Conservation (phyloP, 2,888 invertebrate species). For the Bibio marci region DNA sequence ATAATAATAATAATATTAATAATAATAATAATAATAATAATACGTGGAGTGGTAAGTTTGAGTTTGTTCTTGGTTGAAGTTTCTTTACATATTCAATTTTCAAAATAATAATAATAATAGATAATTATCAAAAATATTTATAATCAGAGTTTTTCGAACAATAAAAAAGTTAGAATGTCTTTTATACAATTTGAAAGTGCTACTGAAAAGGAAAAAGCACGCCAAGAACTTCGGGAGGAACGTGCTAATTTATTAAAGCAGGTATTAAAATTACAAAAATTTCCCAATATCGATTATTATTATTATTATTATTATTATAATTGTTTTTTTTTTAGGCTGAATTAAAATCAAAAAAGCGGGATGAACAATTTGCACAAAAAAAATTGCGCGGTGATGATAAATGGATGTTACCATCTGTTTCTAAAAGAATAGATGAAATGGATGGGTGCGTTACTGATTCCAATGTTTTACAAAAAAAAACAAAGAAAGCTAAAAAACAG, state of each 20-base stretch:
- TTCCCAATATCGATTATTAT: neutral
- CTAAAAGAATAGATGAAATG: constrained; percentile 14
- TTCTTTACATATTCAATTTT: too few species aligned
- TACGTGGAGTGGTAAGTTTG: too few species aligned
- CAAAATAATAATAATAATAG: too few species aligned
- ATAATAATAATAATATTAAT: too few species aligned
- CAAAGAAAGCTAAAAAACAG: constrained; percentile 25
- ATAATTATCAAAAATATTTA: too few species aligned
- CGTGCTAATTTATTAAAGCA: constrained; percentile 18
- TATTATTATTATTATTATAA: neutral
- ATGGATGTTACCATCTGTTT: constrained; percentile 21
- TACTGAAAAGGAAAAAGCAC: constrained; percentile 19
- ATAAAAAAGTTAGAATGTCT: constrained; percentile 20
- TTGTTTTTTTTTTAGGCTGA: constrained; percentile 14
- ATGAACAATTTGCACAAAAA: constrained; percentile 14
- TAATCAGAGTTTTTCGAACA: too few species aligned
- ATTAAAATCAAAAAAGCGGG: constrained; percentile 16
- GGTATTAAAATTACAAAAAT: constrained; percentile 9
- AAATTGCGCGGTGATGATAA: constrained; percentile 18
- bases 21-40: too few species aligned
- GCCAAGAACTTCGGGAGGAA: constrained; percentile 19
- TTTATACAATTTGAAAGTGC: constrained; percentile 23
- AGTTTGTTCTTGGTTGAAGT: too few species aligned
- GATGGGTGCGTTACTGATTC: constrained; percentile 14
- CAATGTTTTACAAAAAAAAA: constrained; percentile 30